A percentile compares a stretch with the other conserved stretches of the same genome.
phyloP scores from a whole-genome alignment of 2,888 invertebrate species.

The Lottia gigantea region DNA sequence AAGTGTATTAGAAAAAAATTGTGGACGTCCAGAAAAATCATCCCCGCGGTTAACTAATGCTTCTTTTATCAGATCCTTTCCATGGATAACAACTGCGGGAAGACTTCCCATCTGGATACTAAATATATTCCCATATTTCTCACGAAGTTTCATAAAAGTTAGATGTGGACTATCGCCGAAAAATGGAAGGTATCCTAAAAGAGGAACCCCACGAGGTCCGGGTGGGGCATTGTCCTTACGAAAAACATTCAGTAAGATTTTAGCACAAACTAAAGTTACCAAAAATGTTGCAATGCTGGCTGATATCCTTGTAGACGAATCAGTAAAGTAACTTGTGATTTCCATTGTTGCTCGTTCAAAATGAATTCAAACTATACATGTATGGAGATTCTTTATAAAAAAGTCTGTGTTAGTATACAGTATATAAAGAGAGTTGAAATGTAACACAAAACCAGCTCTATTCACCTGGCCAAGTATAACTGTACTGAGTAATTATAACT shows the following conservation, averaged over 20 bases:
- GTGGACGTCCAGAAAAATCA: slow-evolving; percentile 33
- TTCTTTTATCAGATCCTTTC: slow-evolving; percentile 26
- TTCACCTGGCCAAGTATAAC: too few species aligned
- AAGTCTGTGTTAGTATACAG: too few species aligned
- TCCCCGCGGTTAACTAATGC: slow-evolving; percentile 24
- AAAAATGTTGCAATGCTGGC: neutral
- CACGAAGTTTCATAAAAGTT: slow-evolving; percentile 30
- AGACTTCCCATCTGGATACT: slow-evolving; percentile 36
- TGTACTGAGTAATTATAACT: too few species aligned
- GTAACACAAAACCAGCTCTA: too few species aligned
- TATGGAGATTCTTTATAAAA: too few species aligned
- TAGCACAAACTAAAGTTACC: neutral
- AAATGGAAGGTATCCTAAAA: slow-evolving; percentile 39
- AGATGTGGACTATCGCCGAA: slow-evolving; percentile 30
- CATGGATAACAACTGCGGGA: slow-evolving; percentile 37
- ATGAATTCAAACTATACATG: too few species aligned
- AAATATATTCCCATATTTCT: slow-evolving; percentile 37
- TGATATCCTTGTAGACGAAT: neutral
- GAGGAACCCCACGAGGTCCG: slow-evolving; percentile 37
- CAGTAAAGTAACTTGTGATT: neutral
- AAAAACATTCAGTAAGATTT: neutral
- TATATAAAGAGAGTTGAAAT: too few species aligned
- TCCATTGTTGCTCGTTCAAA: neutral
- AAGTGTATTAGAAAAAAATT: slow-evolving; percentile 25
- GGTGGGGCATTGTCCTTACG: slow-evolving; percentile 15